Conservation (phyloP, 2,113 vertebrate genomes). For the Hippopotamus amphibius region DNA sequence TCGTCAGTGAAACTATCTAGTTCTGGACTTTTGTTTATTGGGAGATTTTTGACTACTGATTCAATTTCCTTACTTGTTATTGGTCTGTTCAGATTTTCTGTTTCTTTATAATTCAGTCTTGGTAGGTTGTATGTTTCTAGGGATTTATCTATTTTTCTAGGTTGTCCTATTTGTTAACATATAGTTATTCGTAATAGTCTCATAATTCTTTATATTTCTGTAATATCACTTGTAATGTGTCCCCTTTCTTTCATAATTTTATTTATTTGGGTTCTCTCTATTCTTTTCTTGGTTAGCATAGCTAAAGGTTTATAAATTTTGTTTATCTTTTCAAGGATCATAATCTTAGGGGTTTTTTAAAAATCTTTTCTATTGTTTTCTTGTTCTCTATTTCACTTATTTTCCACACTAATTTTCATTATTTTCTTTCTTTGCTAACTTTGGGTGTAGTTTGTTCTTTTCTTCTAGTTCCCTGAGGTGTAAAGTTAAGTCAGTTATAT, state of each 20-base stretch:
- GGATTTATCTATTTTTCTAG: neutral
- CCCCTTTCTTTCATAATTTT: neutral
- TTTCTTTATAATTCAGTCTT: neutral
- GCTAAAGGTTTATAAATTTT: neutral
- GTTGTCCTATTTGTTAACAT: neutral
- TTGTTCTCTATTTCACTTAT: neutral
- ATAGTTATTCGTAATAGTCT: neutral
- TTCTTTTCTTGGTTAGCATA: neutral
- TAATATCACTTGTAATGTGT: neutral
- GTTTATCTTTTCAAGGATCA: neutral
- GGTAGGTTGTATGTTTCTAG: neutral
- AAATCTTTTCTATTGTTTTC: neutral
- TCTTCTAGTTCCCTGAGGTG: neutral
- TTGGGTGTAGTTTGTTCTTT: neutral
- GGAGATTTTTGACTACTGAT: neutral
- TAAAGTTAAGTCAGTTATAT: neutral
- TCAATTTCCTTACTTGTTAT: neutral
- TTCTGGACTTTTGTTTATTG: neutral
- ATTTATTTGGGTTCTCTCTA: neutral
- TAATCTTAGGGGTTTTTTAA: no score
- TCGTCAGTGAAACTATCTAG: neutral
- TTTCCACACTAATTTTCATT: neutral
- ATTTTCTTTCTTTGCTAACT: neutral
- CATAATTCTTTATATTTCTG: neutral
- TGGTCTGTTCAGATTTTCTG: neutral